phyloP scores from a whole-genome alignment of 1,140 invertebrate genomes.

The Hypothenemus hampei region DNA sequence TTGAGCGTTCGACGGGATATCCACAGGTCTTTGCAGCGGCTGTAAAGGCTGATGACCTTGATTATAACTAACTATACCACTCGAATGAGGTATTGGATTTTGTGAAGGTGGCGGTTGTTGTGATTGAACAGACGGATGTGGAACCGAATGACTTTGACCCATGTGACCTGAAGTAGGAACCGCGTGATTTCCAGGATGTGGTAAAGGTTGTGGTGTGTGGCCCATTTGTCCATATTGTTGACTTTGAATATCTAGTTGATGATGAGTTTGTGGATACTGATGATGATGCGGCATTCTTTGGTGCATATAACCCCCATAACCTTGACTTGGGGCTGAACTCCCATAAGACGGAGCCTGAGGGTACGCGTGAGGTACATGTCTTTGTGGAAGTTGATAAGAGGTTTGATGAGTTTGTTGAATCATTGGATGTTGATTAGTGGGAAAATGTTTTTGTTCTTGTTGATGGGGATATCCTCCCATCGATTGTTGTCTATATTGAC shows the following conservation, averaged over 20 bases:
- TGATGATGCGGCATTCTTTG: slow-evolving; percentile 58
- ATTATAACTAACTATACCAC: slow-evolving; percentile 36
- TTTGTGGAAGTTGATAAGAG: slow-evolving; percentile 50
- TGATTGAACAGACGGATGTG: slow-evolving; percentile 35
- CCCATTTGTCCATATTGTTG: slow-evolving; percentile 55
- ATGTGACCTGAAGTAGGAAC: slow-evolving; percentile 36
- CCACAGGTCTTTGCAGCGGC: slow-evolving; percentile 41
- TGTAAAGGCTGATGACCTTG: slow-evolving; percentile 40
- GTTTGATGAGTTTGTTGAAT: slow-evolving; percentile 51
- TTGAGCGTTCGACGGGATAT: slow-evolving; percentile 51
- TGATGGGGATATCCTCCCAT: slow-evolving; percentile 65
- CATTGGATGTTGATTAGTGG: slow-evolving; percentile 49
- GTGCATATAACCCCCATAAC: slow-evolving; percentile 59
- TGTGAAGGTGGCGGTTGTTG: slow-evolving; percentile 38
- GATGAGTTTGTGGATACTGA: slow-evolving; percentile 59
- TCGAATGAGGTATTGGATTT: slow-evolving; percentile 42
- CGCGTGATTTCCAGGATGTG: slow-evolving; percentile 34
- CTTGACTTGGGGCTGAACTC: slow-evolving; percentile 40
- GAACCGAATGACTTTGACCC: slow-evolving; percentile 36
- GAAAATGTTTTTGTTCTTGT: slow-evolving; percentile 56
- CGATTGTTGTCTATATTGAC: slow-evolving; percentile 56
- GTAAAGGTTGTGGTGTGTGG: slow-evolving; percentile 45
- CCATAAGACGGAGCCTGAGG: slow-evolving; percentile 50
- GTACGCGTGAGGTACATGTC: slow-evolving; percentile 52
- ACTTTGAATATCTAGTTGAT: slow-evolving; percentile 55